Percentiles rank a stretch among this genome's conserved stretches.
Evolutionary conservation across 2,113 vertebrate genomes (phyloP).

Genomic region (Apodemus sylvaticus): DNA sequence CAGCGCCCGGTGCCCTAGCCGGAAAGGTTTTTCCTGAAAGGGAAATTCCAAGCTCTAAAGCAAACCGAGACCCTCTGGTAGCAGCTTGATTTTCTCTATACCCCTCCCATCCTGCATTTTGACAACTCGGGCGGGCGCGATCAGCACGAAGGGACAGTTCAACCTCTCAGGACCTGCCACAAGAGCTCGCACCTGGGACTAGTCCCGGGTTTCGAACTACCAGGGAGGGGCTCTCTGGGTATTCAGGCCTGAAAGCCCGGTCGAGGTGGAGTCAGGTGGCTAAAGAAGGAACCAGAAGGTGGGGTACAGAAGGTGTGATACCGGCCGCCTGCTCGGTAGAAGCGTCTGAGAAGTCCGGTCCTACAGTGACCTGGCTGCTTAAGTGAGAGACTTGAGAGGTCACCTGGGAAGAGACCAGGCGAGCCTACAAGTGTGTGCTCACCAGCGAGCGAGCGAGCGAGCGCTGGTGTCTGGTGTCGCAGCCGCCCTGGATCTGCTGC

Average conservation of each 20-base stretch:
- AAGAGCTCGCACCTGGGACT: not conserved
- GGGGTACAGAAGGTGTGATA: not conserved
- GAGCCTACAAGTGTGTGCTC: not conserved
- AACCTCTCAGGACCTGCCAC: not conserved
- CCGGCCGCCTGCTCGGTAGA: not conserved
- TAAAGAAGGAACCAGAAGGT: not conserved
- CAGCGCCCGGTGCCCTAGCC: not conserved
- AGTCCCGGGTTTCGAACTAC: not conserved
- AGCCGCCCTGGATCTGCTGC: not conserved
- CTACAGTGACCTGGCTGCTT: not conserved
- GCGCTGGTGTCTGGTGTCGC: not conserved
- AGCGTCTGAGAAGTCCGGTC: not conserved
- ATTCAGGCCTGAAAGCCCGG: not conserved
- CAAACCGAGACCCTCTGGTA: not conserved
- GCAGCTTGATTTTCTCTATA: not conserved
- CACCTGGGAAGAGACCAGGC: not conserved
- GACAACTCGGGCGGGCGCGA: not conserved
- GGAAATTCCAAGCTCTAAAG: conserved; percentile 11
- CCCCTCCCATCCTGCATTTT: not conserved
- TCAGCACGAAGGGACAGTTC: not conserved
- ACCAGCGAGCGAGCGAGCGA: no score
- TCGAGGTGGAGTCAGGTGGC: not conserved
- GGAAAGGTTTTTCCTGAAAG: not conserved
- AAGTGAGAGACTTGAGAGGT: not conserved
- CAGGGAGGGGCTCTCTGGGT: not conserved